Base-by-base conservation (phyloP, 2,888 invertebrate genomes). In the Epirrita christyi region DNA sequence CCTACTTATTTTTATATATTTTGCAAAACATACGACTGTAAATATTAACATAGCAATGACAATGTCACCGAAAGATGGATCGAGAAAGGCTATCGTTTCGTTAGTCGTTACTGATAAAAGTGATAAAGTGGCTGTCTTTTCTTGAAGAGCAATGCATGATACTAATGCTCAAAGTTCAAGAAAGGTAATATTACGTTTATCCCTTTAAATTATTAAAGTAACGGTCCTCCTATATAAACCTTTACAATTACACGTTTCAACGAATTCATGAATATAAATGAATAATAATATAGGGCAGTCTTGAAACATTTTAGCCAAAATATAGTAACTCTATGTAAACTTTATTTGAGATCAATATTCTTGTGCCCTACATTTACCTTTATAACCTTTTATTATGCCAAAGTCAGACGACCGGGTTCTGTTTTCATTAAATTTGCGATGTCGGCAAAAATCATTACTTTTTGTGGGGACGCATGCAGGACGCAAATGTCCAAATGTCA, bases 351-450 rank as follows among this genome's bases (percentile, higher is more conserved):
- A 34, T 40, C 44, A 41, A 53, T 34, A 36, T 34, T 44, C 46
- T 52, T 38, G 11, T 53, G 49, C 49, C 49, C 58, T 53, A 45
- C 34, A 45, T 49, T 34, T 29, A 28, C 15, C n/a, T 47, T 41
- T 46, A 21, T 6, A 47, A 21, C 46, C 36, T 42, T 29, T 49
- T 10, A n/a, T n/a, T n/a, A 40, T 38, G 11, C 36, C 14, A 36
- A 9, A 28, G 44, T 15, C 27, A 36, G 14, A 45, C 44, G 34
- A 21, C 28, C 13, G 43, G 29, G 29, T 56, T n/a, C n/a, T 55
- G 40, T 50, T 49, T 14, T 37, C n/a, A 32, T 37, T 14, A 11
- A 43, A 41, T 43, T 21, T 41, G 10, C 11, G 28, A 32, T 36
- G 3, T 36, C n/a, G 36, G 36, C n/a, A n/a, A 36, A 36, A 36